phyloP scores from a whole-genome alignment of 2,113 vertebrate genomes.

The Pituophis catenifer region DNA sequence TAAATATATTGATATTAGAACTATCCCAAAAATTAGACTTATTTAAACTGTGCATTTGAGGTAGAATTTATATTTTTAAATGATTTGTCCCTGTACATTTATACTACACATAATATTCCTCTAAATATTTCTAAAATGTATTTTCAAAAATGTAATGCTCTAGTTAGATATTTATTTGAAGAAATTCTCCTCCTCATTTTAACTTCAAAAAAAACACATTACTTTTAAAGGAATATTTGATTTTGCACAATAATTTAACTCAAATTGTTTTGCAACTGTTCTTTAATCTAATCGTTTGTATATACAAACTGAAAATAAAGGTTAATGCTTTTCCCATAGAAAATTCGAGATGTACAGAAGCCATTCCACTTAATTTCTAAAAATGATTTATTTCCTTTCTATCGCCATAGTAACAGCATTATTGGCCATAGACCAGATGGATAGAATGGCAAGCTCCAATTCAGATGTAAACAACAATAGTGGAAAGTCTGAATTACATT shows the following conservation, averaged over 20 bases:
- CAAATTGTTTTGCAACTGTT: neutral
- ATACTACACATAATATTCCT: neutral
- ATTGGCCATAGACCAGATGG: constrained; percentile 1
- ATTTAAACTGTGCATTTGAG: neutral
- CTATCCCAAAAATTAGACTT: neutral
- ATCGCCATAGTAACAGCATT: neutral
- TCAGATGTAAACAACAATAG: constrained; percentile 12
- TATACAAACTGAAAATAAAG: neutral
- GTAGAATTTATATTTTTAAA: neutral
- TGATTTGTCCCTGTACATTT: neutral
- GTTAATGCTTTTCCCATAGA: neutral
- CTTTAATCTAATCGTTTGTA: neutral
- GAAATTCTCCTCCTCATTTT: neutral
- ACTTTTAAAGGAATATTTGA: neutral
- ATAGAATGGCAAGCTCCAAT: neutral
- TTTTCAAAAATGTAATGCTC: neutral
- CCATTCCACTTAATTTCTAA: neutral
- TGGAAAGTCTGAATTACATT: neutral
- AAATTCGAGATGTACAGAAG: neutral
- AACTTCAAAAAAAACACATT: neutral
- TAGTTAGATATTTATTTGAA: neutral
- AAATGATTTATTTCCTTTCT: constrained; percentile 2
- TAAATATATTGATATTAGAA: neutral
- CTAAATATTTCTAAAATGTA: neutral
- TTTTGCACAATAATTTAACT: neutral